phyloP scores from a whole-genome alignment of 2,888 invertebrate species.

The Rhamphomyia laevipes region DNA sequence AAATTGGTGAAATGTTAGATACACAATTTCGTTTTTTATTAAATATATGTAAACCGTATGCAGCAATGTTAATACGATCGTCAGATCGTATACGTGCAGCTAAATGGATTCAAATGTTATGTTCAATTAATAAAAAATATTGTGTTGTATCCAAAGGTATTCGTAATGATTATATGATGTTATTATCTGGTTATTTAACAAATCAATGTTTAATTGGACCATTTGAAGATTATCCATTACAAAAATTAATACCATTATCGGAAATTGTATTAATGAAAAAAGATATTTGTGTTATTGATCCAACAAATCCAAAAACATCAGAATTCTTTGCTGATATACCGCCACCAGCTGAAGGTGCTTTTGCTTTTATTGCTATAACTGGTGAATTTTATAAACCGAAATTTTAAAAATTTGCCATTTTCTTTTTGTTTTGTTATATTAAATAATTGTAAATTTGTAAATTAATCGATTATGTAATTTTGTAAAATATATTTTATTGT shows the following conservation, averaged over 20 bases:
- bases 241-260: slow-evolving; percentile 32
- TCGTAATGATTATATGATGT: slow-evolving; percentile 45
- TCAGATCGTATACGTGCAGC: slow-evolving; percentile 38
- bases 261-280: slow-evolving; percentile 32
- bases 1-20: slow-evolving; percentile 29
- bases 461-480: too few relatives aligned
- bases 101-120: slow-evolving; percentile 42
- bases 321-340: slow-evolving; percentile 40
- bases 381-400: slow-evolving; percentile 33
- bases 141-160: slow-evolving; percentile 41
- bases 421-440: too few relatives aligned
- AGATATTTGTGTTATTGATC: slow-evolving; percentile 37
- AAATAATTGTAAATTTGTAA: too few relatives aligned
- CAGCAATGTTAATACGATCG: slow-evolving; percentile 33
- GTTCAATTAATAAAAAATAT: slow-evolving; percentile 31
- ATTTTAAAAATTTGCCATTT: too few relatives aligned
- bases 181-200: slow-evolving; percentile 36
- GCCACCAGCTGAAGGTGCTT: slow-evolving; percentile 42
- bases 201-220: slow-evolving; percentile 36
- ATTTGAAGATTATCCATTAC: slow-evolving; percentile 39
- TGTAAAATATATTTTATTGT: too few relatives aligned
- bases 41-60: slow-evolving; percentile 39
- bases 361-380: slow-evolving; percentile 43
- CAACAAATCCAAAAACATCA: slow-evolving; percentile 36
- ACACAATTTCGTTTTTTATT: slow-evolving; percentile 41